Evolutionary conservation across 2,888 invertebrate species (phyloP), one percentile per base, ranked within the genome.

Genomic region (Tipula helvola): DNA sequence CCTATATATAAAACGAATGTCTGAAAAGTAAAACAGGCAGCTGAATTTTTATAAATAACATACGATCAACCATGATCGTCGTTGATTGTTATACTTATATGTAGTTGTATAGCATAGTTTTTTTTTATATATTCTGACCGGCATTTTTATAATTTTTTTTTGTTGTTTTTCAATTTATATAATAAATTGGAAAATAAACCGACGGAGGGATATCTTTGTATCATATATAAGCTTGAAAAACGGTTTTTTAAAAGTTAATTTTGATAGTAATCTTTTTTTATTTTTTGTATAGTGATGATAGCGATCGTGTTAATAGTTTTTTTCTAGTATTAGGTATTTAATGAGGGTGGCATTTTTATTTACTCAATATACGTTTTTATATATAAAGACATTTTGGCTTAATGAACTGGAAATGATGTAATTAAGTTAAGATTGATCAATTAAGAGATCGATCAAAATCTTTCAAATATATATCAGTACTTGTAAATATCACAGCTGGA

Each of bases 171-270:
- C 71, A 71, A 71, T 71, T 71, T 71, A 71, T 57, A 57, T 71
- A 71, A 52, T 52, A 16, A 52, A 52, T 52, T 52, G 52, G 8
- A 16, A 71, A 71, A 71, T 28, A 71, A 52, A 71, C 71, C 71
- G 71, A 71, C 71, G 71, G 71, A 71, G 71, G 71, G 71, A 71
- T 71, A 71, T 28, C 71, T 71, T 71, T 71, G 28, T 28, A 18
- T 57, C 18, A 57, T 57, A 57, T 57, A 57, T 71, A 28, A 10
- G 71, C 28, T 71, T 71, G 71, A 71, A 71, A 71, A 71, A 71
- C 71, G 71, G 71, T 71, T 71, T 71, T 71, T 71, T 71, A 71
- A 71, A 71, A 71, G 71, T 71, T 71, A 71, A 71, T 71, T 71
- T 71, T 71, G 71, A 71, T 71, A 71, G 28, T 28, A 28, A 71